Conservation (phyloP, 2,888 invertebrate species). For the Vesta saturnalis region DNA sequence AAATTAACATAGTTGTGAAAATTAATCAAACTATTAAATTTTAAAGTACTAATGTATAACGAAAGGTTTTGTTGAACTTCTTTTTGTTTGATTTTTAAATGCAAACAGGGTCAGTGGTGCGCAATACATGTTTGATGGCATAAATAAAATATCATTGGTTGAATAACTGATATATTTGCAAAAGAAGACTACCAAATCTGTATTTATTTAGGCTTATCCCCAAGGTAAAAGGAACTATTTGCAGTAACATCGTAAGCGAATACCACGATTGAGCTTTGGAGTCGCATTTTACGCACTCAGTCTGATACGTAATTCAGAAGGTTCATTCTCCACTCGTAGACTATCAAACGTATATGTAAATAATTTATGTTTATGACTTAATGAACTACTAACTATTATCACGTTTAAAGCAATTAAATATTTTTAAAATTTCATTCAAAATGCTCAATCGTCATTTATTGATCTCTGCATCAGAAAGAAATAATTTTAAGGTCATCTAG, state of each 20-base stretch:
- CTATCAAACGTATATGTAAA: not conserved
- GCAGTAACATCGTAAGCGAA: conserved; percentile 11
- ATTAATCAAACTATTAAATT: too few relatives aligned
- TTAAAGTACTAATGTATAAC: too few relatives aligned
- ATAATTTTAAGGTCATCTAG: too few relatives aligned
- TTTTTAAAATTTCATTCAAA: too few relatives aligned
- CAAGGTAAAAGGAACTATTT: conserved; percentile 12
- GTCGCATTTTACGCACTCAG: not conserved
- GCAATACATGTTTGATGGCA: not conserved
- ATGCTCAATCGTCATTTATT: too few relatives aligned
- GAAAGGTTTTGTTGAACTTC: not conserved
- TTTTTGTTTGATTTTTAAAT: conserved; percentile 1
- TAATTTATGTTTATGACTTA: not conserved
- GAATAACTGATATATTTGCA: conserved; percentile 15
- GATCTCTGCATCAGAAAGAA: too few relatives aligned
- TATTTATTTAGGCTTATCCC: conserved; percentile 13
- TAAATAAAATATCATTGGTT: conserved; percentile 15
- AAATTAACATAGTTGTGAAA: too few relatives aligned
- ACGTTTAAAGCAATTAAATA: not conserved
- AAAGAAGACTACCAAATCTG: conserved; percentile 11
- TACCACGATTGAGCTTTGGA: conserved; percentile 5
- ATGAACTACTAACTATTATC: not conserved
- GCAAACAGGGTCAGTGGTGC: not conserved
- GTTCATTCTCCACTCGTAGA: not conserved
- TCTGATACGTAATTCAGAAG: not conserved